Percentiles rank a stretch among this genome's conserved stretches.
phyloP scores from a whole-genome alignment of 2,113 vertebrate genomes.

The Reinhardtius hippoglossoides region DNA sequence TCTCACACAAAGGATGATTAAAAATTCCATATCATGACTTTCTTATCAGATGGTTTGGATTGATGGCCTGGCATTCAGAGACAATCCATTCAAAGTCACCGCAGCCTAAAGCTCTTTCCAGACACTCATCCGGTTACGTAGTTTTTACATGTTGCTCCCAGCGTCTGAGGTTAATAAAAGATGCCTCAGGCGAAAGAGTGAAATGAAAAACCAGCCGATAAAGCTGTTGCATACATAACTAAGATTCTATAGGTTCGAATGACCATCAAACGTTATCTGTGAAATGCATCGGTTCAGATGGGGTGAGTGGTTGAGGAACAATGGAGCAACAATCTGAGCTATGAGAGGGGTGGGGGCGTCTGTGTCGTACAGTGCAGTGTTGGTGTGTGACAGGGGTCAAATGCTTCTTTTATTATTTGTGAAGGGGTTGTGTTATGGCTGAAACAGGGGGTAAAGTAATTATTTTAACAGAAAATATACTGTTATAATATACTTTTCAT shows the following conservation, averaged over 20 bases:
- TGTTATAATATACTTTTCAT: background rate
- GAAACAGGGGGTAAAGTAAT: too few relatives aligned
- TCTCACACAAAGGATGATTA: background rate
- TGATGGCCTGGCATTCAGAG: background rate
- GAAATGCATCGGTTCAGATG: background rate
- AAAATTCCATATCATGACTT: background rate
- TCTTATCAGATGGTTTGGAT: constrained; percentile 6
- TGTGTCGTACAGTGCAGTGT: background rate
- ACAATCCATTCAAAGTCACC: constrained; percentile 6
- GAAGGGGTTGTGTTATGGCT: background rate
- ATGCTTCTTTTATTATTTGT: background rate
- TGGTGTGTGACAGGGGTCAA: background rate
- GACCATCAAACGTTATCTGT: background rate
- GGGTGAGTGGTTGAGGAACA: too few relatives aligned
- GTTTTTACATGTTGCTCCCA: background rate
- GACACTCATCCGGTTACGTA: background rate
- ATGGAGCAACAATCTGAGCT: background rate
- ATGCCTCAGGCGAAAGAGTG: background rate
- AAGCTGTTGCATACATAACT: too few relatives aligned
- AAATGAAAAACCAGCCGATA: background rate
- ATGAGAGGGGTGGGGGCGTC: too few relatives aligned
- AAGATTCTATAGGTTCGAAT: background rate
- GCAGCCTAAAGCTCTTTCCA: background rate
- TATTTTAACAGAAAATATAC: background rate
- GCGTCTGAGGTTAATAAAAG: background rate